phyloP scores from a whole-genome alignment of 2,113 vertebrate species.

The Pluvialis apricaria region DNA sequence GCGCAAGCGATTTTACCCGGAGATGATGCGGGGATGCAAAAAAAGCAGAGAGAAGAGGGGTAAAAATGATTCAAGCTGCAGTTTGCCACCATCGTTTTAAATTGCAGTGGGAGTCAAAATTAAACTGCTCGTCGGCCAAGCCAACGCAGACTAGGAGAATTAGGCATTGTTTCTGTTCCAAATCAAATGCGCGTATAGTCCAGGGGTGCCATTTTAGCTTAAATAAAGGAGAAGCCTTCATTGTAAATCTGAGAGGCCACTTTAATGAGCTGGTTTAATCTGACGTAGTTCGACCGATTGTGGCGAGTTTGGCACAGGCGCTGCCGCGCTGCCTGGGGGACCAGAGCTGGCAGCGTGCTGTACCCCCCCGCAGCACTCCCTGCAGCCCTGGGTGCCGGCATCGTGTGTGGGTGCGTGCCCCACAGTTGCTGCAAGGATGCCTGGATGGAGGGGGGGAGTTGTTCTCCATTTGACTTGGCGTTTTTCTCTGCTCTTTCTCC shows the following conservation, averaged over 20 bases:
- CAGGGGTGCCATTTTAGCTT: background rate
- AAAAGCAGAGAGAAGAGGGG: background rate
- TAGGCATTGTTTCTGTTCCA: background rate
- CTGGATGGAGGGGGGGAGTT: background rate
- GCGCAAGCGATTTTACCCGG: background rate
- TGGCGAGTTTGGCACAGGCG: background rate
- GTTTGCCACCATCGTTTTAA: background rate
- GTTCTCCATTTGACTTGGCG: background rate
- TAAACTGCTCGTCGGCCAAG: background rate
- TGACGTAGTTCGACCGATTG: background rate
- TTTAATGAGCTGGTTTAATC: slow-evolving; percentile 5
- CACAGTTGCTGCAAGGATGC: no score
- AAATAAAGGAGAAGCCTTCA: background rate
- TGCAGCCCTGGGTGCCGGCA: accelerated
- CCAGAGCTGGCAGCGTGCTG: background rate
- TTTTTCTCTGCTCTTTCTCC: background rate
- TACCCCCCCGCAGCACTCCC: accelerated
- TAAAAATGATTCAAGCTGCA: background rate
- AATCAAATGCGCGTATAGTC: background rate
- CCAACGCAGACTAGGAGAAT: background rate
- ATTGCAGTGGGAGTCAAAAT: background rate
- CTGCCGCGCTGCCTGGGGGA: background rate
- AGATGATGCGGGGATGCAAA: background rate
- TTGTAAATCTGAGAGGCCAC: background rate
- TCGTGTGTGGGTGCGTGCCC: background rate